Conservation (phyloP, 2,888 invertebrate genomes). For the Microctonus hyperodae region DNA sequence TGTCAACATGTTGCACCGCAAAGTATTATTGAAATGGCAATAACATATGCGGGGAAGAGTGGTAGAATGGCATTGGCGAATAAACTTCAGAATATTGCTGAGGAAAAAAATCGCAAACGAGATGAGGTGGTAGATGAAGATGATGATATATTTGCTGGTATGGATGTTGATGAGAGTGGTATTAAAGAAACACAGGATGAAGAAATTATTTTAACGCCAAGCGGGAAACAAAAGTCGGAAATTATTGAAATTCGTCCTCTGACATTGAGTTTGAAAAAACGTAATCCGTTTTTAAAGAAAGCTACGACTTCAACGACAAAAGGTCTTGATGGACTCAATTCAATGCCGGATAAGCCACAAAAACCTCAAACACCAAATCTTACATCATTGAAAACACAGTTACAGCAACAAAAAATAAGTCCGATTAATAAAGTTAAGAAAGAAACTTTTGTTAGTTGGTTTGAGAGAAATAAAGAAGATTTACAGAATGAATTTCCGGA, state of each 20-base stretch:
- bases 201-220: constrained; percentile 44
- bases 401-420: constrained; percentile 48
- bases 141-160: constrained; percentile 42
- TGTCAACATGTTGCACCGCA: constrained; percentile 82
- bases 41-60: constrained; percentile 86
- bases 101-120: constrained; percentile 51
- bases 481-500: constrained; percentile 69
- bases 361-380: constrained; percentile 35
- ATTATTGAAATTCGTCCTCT: constrained; percentile 55
- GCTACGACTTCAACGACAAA: constrained; percentile 46
- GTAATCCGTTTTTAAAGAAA: constrained; percentile 65
- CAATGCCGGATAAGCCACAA: constrained; percentile 50
- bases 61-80: constrained; percentile 81
- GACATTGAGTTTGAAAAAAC: constrained; percentile 48
- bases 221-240: constrained; percentile 41
- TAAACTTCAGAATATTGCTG: constrained; percentile 66
- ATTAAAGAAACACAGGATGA: constrained; percentile 38
- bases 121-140: constrained; percentile 50
- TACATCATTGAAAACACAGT: constrained; percentile 36
- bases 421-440: constrained; percentile 47
- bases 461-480: constrained; percentile 66
- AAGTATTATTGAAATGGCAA: constrained; percentile 80
- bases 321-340: constrained; percentile 47
- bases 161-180: constrained; percentile 42
- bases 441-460: constrained; percentile 71